Evolutionary conservation across 1,140 invertebrate species (phyloP), one percentile per base, ranked within the genome.

Genomic region (Mactra quadrangularis): DNA sequence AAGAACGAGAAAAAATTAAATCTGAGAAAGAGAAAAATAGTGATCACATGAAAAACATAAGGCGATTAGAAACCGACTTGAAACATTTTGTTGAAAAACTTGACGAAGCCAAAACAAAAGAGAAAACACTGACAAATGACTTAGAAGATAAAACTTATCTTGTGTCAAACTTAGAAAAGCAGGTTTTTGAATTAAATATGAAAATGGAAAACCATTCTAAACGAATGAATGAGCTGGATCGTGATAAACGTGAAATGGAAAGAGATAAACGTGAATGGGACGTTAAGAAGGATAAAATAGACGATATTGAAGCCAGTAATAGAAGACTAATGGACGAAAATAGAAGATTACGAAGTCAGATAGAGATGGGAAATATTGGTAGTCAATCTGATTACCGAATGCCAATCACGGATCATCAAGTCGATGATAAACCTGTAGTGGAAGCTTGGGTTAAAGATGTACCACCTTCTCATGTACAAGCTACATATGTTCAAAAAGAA

Each of bases 241-340:
- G 64, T 53, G 53, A 87, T 47, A 75, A 82, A 27, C 47, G 77
- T 15, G 77, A 84, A 33, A 76, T 87, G 41, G 86, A 87, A 70
- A 84, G 45, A 41, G 86, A 87, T 17, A 64, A 84, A 53, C 77
- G 72, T 15, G 83, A 87, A 47, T 79, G 79, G 70, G 59, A 66
- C 15, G 77, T 87, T 15, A 75, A 86, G 64, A 86, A 76, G 62
- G 83, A 86, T 57, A 70, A 85, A 50, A n/a, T 85, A 11, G 75
- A 85, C 7, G 87, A 87, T 33, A 83, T 87, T 53, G 87, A 87
- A 52, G 55, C 85, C 50, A 84, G 82, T 66, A 82, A 85, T 74
- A 85, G 81, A 66, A 60, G 85, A 52, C 41, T 87, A 27, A 62
- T 79, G 13, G 85, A 87, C 11, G 87, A 87, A 85, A 87, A 86